Base-by-base conservation (phyloP, 2,797 vertebrate genomes). In the Urocyon cinereoargenteus region DNA sequence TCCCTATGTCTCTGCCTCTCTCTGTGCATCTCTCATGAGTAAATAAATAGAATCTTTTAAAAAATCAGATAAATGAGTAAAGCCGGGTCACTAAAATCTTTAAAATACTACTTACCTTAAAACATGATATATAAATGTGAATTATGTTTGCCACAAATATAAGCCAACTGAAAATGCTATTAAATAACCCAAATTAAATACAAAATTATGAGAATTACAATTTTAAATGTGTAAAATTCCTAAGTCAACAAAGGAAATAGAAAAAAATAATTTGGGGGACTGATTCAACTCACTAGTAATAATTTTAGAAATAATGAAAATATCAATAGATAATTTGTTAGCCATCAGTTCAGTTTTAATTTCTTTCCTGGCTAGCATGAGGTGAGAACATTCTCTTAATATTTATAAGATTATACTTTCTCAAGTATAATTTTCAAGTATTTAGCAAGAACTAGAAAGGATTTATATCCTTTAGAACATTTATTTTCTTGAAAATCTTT, bases 251-350 rank as follows among this genome's bases (percentile, higher is more conserved):
- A 61, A 81, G 31, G 31, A 61, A 87, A 18, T 61, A 34, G n/a
- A 34, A 72, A 75, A n/a, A 72, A 75, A 49, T 49, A 70, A 31
- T 19, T 31, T 81, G 84, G 10, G 45, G 12, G 13, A 49, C 51
- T 4, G 36, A 51, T 61, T 86, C 75, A 85, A 59, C 53, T 78
- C 72, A 70, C 18, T 87, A 34, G 18, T 31, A 34, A 87, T 70
- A 79, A 61, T 59, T 87, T 70, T 57, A 87, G 84, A 93, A 87
- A 70, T 70, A 70, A 70, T 70, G 64, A 79, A 79, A 87, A 61
- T 13, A 40, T 87, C 31, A 86, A 78, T 22, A 79, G 73, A 86
- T 10, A 81, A 24, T 28, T 70, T 86, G n/a, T 70, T 87, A 31
- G n/a, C 31, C 51, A 87, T 49, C n/a, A 36, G 64, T 93, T 59